phyloP scores from a whole-genome alignment of 2,888 invertebrate genomes.

The Scaptomyza reducta region DNA sequence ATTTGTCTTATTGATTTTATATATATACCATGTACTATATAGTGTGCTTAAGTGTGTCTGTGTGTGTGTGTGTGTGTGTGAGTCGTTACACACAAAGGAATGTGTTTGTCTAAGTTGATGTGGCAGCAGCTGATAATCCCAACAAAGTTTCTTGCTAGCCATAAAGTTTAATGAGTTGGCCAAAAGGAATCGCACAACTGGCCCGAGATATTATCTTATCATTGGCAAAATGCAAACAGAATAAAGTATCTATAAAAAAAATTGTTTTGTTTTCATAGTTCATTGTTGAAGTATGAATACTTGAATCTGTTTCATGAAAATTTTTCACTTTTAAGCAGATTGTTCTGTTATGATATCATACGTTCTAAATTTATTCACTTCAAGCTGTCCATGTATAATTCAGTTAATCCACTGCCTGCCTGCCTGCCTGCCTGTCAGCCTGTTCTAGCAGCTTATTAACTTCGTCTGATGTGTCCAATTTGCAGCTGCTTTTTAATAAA shows the following conservation, averaged over 20 bases:
- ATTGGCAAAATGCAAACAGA: neutral
- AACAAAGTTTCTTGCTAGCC: constrained; percentile 41
- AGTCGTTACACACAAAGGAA: constrained; percentile 4
- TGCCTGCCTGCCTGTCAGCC: constrained; percentile 24
- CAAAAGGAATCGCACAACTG: constrained; percentile 6
- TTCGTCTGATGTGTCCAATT: constrained; percentile 58
- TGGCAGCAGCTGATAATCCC: constrained; percentile 45
- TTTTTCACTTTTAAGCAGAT: neutral
- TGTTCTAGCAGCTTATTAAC: constrained; percentile 49
- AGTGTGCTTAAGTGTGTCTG: neutral
- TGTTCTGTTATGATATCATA: constrained; percentile 2
- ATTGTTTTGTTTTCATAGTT: neutral
- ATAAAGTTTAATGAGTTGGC: constrained; percentile 53
- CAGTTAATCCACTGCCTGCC: constrained; percentile 28
- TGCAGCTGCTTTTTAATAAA: constrained; percentile 53
- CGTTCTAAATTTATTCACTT: constrained; percentile 31
- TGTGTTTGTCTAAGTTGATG: constrained; percentile 37
- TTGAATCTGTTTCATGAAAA: neutral
- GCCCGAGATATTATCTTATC: constrained; percentile 20
- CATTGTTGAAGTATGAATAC: no score
- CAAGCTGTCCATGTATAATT: constrained; percentile 51
- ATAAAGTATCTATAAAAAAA: neutral
- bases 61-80: constrained; percentile 1
- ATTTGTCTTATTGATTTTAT: constrained; percentile 72
- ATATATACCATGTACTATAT: constrained; percentile 13